Base-by-base conservation (phyloP, 2,888 invertebrate genomes). In the Drosophila falleni region DNA sequence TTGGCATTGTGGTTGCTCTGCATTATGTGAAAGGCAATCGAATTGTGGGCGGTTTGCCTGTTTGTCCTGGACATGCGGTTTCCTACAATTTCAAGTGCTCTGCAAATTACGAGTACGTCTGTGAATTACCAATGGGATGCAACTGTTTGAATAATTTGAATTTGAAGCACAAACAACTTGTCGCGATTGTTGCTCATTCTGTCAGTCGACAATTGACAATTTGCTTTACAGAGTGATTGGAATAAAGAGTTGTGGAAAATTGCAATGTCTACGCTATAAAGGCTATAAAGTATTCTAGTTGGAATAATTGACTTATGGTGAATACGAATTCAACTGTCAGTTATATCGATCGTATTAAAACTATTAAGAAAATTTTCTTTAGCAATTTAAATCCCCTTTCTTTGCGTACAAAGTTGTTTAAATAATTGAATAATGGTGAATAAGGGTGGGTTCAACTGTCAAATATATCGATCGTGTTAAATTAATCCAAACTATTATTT, bases 61-160 rank as follows among this genome's bases (percentile, higher is more conserved):
- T 26, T 42, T 29, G 47, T 65, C 54, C 63, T 71, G 67, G 60
- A 54, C 71, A 69, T 82, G 89, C 67, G 87, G 83, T 73, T 83
- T 87, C 67, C 79, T 66, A 41, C 39, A 62, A 66, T 58, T 66
- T 26, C 79, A 69, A 63, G 59, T 70, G 65, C 64, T 55, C 63
- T 63, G 67, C 64, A 66, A 73, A 81, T 72, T 67, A 56, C 62
- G 59, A 15, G 26, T 9, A 55, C 42, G 42, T 60, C 58, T 37
- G 35, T 16, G 41, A 54, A 16, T 60, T 60, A 19, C 26, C 51
- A 44, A 31, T 60, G 41, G 29, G 37, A 49, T 47, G 56, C 55
- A 49, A 10, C 49, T 59, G 35, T 41, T 46, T 66, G 41, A 58
- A 26, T 44, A 68, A 59, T 42, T 50, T 47, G 51, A 68, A 59